Evolutionary conservation across 2,888 invertebrate genomes (phyloP).

Genomic region (Ichneumoninae sp.): DNA sequence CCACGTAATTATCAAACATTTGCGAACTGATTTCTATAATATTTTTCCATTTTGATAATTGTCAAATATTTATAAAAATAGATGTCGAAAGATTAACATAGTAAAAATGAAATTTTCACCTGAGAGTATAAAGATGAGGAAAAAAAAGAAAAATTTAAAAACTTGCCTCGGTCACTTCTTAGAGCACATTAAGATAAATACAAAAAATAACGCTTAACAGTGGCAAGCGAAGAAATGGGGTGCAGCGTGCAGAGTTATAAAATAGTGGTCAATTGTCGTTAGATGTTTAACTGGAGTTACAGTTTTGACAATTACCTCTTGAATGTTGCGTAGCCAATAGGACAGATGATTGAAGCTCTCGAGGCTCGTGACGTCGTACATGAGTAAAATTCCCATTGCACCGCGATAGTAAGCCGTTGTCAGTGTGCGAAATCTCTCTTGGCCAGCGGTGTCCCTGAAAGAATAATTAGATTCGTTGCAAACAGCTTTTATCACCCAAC

Average conservation of each 20-base stretch:
- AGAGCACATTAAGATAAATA: too few species aligned
- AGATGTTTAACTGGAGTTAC: not conserved
- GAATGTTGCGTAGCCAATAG: constrained; percentile 96
- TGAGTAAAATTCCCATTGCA: constrained; percentile 95
- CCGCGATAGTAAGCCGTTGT: constrained; percentile 96
- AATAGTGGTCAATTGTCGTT: too few species aligned
- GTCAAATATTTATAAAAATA: not conserved
- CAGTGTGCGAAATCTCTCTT: constrained; percentile 90
- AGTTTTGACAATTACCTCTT: constrained; percentile 87
- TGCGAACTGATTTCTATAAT: not conserved
- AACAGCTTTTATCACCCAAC: constrained; percentile 43
- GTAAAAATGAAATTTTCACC: too few species aligned
- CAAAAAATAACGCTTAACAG: too few species aligned
- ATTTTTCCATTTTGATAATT: not conserved
- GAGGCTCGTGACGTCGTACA: constrained; percentile 95
- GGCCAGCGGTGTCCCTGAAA: constrained; percentile 94
- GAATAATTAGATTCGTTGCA: constrained; percentile 45
- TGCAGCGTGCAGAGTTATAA: too few species aligned
- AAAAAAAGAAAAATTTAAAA: too few species aligned
- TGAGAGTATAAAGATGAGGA: too few species aligned
- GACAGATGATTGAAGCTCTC: constrained; percentile 96
- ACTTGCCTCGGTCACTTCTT: too few species aligned
- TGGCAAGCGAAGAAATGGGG: too few species aligned
- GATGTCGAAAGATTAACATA: too few species aligned
- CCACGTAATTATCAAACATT: not conserved